A percentile compares a stretch with the other conserved stretches of the same genome.
Evolutionary conservation across 2,888 invertebrate species (phyloP).

Genomic region (Hirtodrosophila alboralis): DNA sequence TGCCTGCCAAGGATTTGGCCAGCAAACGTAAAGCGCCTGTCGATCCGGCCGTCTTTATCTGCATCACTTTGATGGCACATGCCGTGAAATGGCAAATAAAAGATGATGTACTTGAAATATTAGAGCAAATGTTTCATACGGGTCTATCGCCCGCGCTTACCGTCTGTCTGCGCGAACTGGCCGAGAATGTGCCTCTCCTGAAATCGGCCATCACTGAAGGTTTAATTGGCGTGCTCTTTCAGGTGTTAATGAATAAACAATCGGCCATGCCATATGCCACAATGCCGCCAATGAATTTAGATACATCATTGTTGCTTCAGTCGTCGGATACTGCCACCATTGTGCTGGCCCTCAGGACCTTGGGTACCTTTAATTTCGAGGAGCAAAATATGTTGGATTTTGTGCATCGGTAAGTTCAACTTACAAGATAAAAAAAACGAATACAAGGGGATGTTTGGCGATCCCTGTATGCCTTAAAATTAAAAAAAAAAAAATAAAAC

Average conservation of each 20-base stretch:
- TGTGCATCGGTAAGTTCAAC: constrained; percentile 87
- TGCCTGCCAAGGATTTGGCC: constrained; percentile 91
- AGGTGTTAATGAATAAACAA: constrained; percentile 94
- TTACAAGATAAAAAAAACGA: too few species aligned
- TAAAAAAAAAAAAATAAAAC: too few species aligned
- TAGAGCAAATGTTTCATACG: constrained; percentile 96
- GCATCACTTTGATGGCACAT: constrained; percentile 95
- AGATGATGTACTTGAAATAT: constrained; percentile 91
- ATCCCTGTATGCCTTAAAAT: too few species aligned
- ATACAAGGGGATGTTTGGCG: too few species aligned
- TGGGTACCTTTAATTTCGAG: constrained; percentile 96
- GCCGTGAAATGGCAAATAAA: constrained; percentile 92
- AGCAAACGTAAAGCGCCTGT: constrained; percentile 90
- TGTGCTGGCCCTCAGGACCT: constrained; percentile 95
- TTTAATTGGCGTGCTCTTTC: constrained; percentile 94
- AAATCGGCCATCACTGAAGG: constrained; percentile 97
- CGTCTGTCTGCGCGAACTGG: constrained; percentile 94
- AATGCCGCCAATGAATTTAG: constrained; percentile 83
- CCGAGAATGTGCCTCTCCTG: constrained; percentile 93
- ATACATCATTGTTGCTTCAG: constrained; percentile 67
- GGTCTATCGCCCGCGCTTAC: constrained; percentile 96
- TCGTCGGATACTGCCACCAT: constrained; percentile 91
- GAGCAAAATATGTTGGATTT: constrained; percentile 96
- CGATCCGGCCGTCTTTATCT: constrained; percentile 96
- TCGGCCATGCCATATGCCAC: constrained; percentile 88